These are phyloP conservation scores for Orientallactaga bullata DNA, from an alignment of 2,113 vertebrate genomes.

Conservation along the genomic window DNA sequence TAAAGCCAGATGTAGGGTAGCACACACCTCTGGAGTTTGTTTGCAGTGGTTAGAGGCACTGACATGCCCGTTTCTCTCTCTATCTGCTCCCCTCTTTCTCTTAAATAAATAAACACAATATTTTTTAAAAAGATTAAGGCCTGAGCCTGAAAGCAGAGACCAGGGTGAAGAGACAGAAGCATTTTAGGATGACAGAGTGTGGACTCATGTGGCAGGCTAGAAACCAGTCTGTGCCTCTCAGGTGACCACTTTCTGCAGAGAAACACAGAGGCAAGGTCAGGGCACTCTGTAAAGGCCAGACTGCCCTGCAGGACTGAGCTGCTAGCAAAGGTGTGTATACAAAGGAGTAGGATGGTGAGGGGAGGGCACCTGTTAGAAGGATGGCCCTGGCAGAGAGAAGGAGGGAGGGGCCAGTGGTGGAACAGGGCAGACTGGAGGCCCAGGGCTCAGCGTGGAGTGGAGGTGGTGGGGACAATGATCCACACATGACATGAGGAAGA, in stretches of 20 bases:
- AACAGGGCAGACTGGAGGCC: neutral
- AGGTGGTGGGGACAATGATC: too few species aligned
- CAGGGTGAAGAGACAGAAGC: accelerated
- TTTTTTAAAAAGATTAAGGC: neutral
- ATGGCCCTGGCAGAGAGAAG: too few species aligned
- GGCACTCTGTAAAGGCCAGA: neutral
- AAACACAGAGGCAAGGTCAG: neutral
- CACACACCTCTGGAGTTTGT: too few species aligned
- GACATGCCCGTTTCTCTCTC: too few species aligned
- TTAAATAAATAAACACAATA: too few species aligned
- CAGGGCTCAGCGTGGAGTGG: neutral
- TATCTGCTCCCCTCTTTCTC: too few species aligned
- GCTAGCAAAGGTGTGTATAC: neutral
- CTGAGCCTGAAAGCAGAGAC: too few species aligned
- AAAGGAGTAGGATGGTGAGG: neutral
- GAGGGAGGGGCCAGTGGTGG: neutral
- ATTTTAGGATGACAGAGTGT: accelerated
- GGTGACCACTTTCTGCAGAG: neutral
- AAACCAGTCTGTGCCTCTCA: neutral
- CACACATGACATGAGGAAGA: accelerated
- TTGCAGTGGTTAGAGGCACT: too few species aligned
- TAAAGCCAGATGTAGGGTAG: too few species aligned
- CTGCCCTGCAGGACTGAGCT: neutral
- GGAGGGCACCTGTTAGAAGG: neutral
- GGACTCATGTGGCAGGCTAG: accelerated